phyloP scores from a whole-genome alignment of 2,113 vertebrate genomes.

The Corythoichthys intestinalis region DNA sequence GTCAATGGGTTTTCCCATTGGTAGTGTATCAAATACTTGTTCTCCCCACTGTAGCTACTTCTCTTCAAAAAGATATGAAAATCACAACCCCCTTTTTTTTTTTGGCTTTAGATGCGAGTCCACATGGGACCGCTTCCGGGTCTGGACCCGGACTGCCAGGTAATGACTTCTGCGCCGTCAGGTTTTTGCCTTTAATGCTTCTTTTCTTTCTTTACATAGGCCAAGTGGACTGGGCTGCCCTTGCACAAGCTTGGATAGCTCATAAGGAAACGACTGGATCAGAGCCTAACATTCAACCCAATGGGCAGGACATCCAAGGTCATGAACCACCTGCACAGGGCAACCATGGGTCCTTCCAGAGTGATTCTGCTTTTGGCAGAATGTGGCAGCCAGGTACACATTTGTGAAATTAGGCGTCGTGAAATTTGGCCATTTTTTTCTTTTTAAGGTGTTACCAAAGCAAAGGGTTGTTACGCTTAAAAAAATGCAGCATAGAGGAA shows the following conservation, averaged over 20 bases:
- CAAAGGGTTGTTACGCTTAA: background rate
- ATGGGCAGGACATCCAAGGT: constrained; percentile 86
- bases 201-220: constrained; percentile 64
- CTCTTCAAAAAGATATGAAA: no score
- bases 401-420: background rate
- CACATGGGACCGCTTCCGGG: no score
- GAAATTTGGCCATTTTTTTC: background rate
- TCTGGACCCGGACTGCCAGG: no score
- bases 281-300: constrained; percentile 82
- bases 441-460: background rate
- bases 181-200: background rate
- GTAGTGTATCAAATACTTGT: no score
- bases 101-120: no score
- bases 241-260: constrained; percentile 99
- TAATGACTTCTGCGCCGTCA: background rate
- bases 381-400: constrained; percentile 93
- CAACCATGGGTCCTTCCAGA: constrained; percentile 89
- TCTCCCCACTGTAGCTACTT: no score
- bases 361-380: constrained; percentile 87
- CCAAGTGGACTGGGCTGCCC: constrained; percentile 98
- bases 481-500: background rate
- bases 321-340: constrained; percentile 82
- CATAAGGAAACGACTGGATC: constrained; percentile 91
- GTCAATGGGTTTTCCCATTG: no score
- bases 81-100: no score